Base-by-base conservation (phyloP, 2,888 invertebrate genomes). In the Tetramorium bicarinatum region DNA sequence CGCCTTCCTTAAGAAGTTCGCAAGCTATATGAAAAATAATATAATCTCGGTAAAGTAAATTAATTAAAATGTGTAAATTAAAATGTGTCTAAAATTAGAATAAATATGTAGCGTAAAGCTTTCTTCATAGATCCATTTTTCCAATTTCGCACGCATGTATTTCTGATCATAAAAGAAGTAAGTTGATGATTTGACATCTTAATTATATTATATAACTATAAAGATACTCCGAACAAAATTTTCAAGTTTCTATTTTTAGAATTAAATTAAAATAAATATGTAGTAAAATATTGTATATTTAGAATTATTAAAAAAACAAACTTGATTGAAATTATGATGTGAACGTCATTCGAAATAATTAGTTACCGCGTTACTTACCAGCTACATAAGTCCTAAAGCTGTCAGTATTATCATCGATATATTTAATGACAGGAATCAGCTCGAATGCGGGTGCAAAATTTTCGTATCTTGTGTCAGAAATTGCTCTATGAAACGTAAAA, bases 1-100 rank as follows among this genome's bases (percentile, higher is more conserved):
- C 98, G 15, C 99, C 99, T 92, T 97, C 97, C 90, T 97, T 96
- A 85, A 98, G 95, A 75, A 99, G 96, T 92, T 98, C 97, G 94
- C 99, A 99, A 83, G 98, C 99, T 99, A 18, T 38, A n/a, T 9
- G 2, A 15, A 29, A 76, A 21, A 13, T 11, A 44, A 56, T 13
- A 34, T 0, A 38, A 52, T 52, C 1, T 49, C 7, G 4, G 38
- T 2, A 41, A 34, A 76, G n/a, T 34, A 49, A 76, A 47, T 49
- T 2, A 18, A 59, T 11, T n/a, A n/a, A n/a, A n/a, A n/a, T n/a
- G n/a, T n/a, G n/a, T n/a, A n/a, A n/a, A n/a, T n/a, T n/a, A n/a
- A n/a, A 3, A 59, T 29, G n/a, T 44, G 2, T 15, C 18, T 6
- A 18, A 34, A 38, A 49, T 15, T 34, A 18, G n/a, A 25, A 18